These are phyloP conservation scores for Homalodisca vitripennis DNA, from an alignment of 1,140 invertebrate species.

Conservation along the genomic window DNA sequence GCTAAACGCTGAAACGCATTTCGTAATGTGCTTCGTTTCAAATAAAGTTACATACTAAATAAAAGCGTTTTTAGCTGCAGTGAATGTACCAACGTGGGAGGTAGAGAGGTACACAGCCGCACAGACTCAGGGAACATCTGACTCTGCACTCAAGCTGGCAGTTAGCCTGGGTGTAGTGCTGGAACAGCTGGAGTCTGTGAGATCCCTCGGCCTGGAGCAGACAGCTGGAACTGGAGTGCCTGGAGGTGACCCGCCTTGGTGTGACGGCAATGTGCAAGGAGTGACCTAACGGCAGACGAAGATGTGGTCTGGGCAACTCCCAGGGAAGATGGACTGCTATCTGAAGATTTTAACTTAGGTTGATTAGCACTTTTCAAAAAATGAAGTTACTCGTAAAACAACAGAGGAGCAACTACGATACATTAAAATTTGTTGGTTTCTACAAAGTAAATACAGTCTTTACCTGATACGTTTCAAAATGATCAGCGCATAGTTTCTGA, in stretches of 20 bases:
- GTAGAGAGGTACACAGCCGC: constrained; percentile 13
- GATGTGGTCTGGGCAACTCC: neutral
- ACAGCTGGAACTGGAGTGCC: neutral
- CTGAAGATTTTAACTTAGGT: too few relatives aligned
- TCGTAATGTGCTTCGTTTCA: too few relatives aligned
- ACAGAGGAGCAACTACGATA: too few relatives aligned
- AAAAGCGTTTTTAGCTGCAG: too few relatives aligned
- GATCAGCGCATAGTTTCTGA: neutral
- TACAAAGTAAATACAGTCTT: neutral
- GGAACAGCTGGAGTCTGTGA: neutral
- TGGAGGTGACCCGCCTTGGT: neutral
- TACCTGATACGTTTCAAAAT: neutral
- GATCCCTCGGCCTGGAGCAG: neutral
- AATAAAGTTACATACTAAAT: too few relatives aligned
- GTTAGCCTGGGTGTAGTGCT: neutral
- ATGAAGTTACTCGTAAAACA: too few relatives aligned
- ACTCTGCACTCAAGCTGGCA: constrained; percentile 14
- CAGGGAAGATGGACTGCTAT: neutral
- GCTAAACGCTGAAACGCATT: too few relatives aligned
- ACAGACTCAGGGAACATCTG: constrained; percentile 2
- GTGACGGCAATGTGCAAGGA: constrained; percentile 2
- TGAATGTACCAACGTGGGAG: constrained; percentile 1
- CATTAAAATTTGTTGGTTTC: too few relatives aligned
- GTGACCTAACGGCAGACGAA: neutral
- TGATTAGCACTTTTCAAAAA: too few relatives aligned